phyloP scores from a whole-genome alignment of 2,113 vertebrate species.

The Leucopsar rothschildi region DNA sequence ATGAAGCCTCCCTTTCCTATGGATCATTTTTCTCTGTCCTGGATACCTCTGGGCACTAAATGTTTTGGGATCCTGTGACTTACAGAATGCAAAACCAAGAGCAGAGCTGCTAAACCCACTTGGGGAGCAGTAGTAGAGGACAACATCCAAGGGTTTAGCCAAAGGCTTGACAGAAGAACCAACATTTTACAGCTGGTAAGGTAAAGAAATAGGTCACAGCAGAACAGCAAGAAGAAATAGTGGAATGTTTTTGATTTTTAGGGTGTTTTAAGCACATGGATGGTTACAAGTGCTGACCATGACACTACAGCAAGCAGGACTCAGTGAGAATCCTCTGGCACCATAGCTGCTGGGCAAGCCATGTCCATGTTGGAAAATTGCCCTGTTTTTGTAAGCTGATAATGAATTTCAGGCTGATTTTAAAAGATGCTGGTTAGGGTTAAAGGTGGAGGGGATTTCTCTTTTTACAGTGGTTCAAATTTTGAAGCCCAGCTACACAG shows the following conservation, averaged over 20 bases:
- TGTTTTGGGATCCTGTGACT: neutral
- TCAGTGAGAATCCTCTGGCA: neutral
- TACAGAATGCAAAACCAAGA: neutral
- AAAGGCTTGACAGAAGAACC: neutral
- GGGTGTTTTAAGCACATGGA: neutral
- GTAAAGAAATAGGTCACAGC: neutral
- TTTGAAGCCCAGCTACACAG: neutral
- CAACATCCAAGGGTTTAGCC: neutral
- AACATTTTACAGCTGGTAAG: neutral
- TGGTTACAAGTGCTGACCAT: neutral
- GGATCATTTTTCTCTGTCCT: neutral
- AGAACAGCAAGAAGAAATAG: neutral
- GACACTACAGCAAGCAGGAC: neutral
- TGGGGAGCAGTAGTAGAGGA: neutral
- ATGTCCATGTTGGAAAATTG: neutral
- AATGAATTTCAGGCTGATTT: neutral
- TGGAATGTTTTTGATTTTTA: neutral
- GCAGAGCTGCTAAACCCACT: neutral
- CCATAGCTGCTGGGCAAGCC: fast-evolving
- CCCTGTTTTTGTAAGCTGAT: neutral
- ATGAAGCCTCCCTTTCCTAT: neutral
- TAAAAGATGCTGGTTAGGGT: neutral
- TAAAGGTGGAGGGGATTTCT: neutral
- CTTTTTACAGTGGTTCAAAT: neutral
- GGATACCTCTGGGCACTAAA: neutral